Base-by-base conservation (phyloP, 92 coral and sea anemone genomes). In the Epizoanthus rinbou region DNA sequence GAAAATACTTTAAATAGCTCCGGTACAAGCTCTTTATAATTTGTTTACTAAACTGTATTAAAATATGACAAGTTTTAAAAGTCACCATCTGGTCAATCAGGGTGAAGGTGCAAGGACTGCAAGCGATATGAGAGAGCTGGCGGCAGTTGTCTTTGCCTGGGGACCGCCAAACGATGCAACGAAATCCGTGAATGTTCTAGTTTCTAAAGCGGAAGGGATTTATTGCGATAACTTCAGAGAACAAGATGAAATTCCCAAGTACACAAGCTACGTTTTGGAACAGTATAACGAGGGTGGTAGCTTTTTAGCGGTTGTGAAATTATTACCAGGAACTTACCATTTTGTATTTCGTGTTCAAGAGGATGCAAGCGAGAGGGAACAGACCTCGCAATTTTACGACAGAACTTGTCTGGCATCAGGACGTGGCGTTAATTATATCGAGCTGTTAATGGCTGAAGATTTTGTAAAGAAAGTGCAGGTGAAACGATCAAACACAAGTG, bases 301-400 rank as follows among this genome's bases (percentile, higher is more conserved):
- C 58, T 78, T 78, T 60, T 59, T 69, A 0, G 54, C 82, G 22
- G 57, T 45, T 3, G 82, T 78, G 21, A 41, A 78, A 21, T 39
- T 78, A 6, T 69, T 39, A 78, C 82, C 82, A 2, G 82, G 82
- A 4, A 23, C 59, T 62, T 78, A 78, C 25, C 82, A 78, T 39
- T 78, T 78, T 69, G 15, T 78, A 52, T 78, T 78, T 78, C 82
- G 23, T 41, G 82, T 78, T 43, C 70, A 60, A 10, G 82, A 78
- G 43, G 82, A 31, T 23, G 58, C 24, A 14, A 57, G 19, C 23
- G 54, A 78, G 15, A 75, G 68, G 33, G 64, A 57, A 75, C 67
- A 33, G 56, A 75, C 68, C 19, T 78, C 82, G 6, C 82, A 69
- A 22, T 78, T 78, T 62, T 78, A 78, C 59, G 58, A 78, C 8